A percentile compares a stretch with the other conserved stretches of the same genome.
Evolutionary conservation across 2,888 invertebrate species (phyloP).

Genomic region (Torymus texanus): DNA sequence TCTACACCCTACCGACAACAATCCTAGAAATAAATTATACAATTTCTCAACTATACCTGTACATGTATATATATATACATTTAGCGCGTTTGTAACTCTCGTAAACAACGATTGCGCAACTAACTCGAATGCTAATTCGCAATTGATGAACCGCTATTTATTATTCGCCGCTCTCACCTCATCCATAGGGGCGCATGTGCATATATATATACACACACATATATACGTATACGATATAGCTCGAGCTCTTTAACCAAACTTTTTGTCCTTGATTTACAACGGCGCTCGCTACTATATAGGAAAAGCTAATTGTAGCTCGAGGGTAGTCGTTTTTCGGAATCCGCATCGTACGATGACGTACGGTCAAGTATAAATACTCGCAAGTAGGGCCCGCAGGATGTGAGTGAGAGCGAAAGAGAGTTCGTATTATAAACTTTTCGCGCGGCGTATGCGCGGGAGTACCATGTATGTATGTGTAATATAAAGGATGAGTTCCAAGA

Average conservation of each 20-base stretch:
- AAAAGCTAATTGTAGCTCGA: conserved; percentile 64
- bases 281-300: conserved; percentile 20
- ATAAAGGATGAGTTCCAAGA: conserved; percentile 42
- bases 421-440: conserved; percentile 29
- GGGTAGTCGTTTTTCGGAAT: conserved; percentile 68
- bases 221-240: neutral
- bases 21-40: conserved; percentile 26
- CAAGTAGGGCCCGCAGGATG: neutral
- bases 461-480: too few relatives aligned
- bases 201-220: too few relatives aligned
- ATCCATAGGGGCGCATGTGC: neutral
- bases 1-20: neutral
- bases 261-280: conserved; percentile 33
- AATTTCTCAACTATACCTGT: conserved; percentile 6
- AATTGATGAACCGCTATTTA: conserved; percentile 39
- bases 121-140: conserved; percentile 24
- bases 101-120: conserved; percentile 29
- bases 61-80: neutral
- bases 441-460: neutral
- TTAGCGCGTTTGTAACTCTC: neutral
- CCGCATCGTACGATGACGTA: conserved; percentile 46
- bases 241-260: conserved; percentile 2
- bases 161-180: neutral
- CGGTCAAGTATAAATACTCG: conserved; percentile 49
- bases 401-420: neutral